Base-by-base conservation (phyloP, 2,888 invertebrate genomes). In the Malacosoma neustria region DNA sequence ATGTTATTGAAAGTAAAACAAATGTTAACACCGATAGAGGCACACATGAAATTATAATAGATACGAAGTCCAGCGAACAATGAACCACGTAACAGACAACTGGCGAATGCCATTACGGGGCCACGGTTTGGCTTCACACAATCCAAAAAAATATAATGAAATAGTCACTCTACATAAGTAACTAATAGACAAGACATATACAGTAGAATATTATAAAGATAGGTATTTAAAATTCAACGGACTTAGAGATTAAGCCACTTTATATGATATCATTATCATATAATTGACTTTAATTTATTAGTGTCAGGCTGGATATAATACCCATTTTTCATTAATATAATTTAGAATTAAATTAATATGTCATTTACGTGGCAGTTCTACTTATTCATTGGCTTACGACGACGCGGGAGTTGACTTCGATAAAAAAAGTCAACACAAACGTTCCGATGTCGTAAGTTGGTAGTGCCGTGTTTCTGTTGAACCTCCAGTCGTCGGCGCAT, bases 401-500 rank as follows among this genome's bases (percentile, higher is more conserved):
- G 46, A 42, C 59, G 53, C 48, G 52, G 51, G 54, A 57, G 60
- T 62, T 55, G 52, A 54, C 50, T 68, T 64, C 63, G 64, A 70
- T 67, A 66, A 72, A 72, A 72, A 56, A 73, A 69, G 60, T 48
- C 62, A 70, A 68, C 65, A 62, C 53, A 53, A 52, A 49, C 57
- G 62, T 55, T 55, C 52, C 49, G 55, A 53, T 60, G 58, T 53
- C 51, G 61, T 50, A 57, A 54, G 46, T 47, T 47, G 55, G 54
- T 51, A 45, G 50, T 49, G 50, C 61, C 55, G 57, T 55, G 59
- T 75, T 71, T 61, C 58, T 57, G 52, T 58, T 54, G 45, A 57
- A 54, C 61, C 43, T 41, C 45, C 46, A 51, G 57, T n/a, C 61
- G 56, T 42, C 40, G 39, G 42, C 42, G 37, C 35, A 37, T 40